Base-by-base conservation (phyloP, 64 coral and sea anemone genomes). In the Montipora efflorescens region DNA sequence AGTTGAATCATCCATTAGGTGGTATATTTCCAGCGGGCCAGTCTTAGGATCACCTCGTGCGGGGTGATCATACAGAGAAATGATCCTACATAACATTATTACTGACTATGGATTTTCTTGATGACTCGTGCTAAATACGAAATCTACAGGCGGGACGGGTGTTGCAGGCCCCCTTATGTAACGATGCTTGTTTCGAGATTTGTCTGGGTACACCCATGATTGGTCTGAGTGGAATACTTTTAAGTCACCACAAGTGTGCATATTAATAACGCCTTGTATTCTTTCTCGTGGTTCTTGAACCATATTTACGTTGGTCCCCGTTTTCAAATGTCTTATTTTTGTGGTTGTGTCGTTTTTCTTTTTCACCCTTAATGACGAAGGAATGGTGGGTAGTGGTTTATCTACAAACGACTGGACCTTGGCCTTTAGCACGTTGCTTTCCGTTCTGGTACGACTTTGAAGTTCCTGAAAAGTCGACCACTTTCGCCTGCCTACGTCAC, bases 201-300 rank as follows among this genome's bases (percentile, higher is more conserved):
- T 10, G 19, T 72, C 82, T 8, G 49, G 82, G 66, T 86, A 86
- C 66, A 86, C n/a, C 82, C 82, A 86, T 48, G 82, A 86, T 23
- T 50, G 61, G 28, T 86, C 66, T 10, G 61, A 47, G 53, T 57
- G 6, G 53, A 67, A 84, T 28, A 84, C 1, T 58, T 84, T 84
- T 44, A 84, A 64, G 44, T 45, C 49, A n/a, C 59, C 59, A 84
- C 81, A 84, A 67, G 81, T 67, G 21, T 84, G 81, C 15, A 67
- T 84, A 68, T 84, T 84, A 14, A 84, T 67, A 6, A 67, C 36
- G 15, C 59, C 81, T 68, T 84, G 59, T 68, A 19, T 84, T 67
- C 16, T 84, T 28, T 68, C 59, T 2, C 81, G 59, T 5, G 81
- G 28, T 62, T 19, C 36, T 15, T 2, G 7, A 16, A 15, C 6